phyloP scores from a whole-genome alignment of 2,888 invertebrate species.

The Euspilapteryx auroguttella region DNA sequence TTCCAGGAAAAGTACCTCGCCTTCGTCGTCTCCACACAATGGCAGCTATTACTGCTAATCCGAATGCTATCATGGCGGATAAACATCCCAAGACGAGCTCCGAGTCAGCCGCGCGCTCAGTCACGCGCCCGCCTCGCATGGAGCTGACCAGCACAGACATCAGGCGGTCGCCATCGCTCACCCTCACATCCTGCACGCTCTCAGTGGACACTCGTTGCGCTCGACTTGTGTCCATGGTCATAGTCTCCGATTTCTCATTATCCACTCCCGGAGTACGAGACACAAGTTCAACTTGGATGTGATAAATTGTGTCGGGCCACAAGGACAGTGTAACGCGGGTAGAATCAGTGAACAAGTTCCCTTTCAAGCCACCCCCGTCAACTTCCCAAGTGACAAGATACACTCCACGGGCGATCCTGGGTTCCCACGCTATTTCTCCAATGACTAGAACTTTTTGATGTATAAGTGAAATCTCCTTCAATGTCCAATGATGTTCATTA shows the following conservation, averaged over 20 bases:
- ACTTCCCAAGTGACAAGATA: slow-evolving; percentile 86
- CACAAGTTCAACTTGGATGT: slow-evolving; percentile 74
- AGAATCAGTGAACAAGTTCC: slow-evolving; percentile 79
- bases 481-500: slow-evolving; percentile 60
- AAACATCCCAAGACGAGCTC: slow-evolving; percentile 63
- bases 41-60: slow-evolving; percentile 50
- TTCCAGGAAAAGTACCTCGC: slow-evolving; percentile 55
- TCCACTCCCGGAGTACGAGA: slow-evolving; percentile 64
- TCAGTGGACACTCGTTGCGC: slow-evolving; percentile 67
- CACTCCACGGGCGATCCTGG: slow-evolving; percentile 66
- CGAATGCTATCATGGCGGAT: slow-evolving; percentile 56
- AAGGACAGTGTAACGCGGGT: slow-evolving; percentile 77
- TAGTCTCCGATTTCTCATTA: slow-evolving; percentile 65
- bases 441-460: slow-evolving; percentile 73
- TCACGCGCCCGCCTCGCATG: slow-evolving; percentile 60
- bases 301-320: slow-evolving; percentile 80
- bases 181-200: slow-evolving; percentile 63
- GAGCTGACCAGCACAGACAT: slow-evolving; percentile 66
- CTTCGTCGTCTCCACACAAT: slow-evolving; percentile 60
- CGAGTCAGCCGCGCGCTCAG: slow-evolving; percentile 52
- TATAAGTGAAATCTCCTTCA: slow-evolving; percentile 70
- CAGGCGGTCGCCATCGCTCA: slow-evolving; percentile 59
- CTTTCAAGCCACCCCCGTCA: slow-evolving; percentile 78
- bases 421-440: slow-evolving; percentile 74
- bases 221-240: slow-evolving; percentile 66